Conservation (phyloP, 2,797 vertebrate species). For the Pelochelys cantorii region DNA sequence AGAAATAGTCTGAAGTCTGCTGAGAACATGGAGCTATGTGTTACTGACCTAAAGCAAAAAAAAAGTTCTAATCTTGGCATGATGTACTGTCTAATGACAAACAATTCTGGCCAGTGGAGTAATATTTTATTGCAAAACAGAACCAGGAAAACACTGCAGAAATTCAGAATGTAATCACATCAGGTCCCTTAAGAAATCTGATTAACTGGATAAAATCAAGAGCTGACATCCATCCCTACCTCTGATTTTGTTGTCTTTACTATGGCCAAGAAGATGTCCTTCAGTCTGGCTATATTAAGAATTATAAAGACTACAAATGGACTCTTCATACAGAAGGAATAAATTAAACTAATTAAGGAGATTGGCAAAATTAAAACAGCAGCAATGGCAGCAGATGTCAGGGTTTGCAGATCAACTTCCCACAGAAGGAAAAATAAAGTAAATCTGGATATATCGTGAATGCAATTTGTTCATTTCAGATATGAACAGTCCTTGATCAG, state of each 20-base stretch:
- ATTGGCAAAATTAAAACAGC: not conserved
- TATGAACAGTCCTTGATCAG: not conserved
- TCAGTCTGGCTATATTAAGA: not conserved
- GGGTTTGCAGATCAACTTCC: not conserved
- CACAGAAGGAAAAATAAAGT: not conserved
- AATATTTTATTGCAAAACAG: not conserved
- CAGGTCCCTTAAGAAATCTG: not conserved
- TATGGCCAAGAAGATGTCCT: not conserved
- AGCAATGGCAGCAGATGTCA: not conserved
- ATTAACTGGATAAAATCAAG: not conserved
- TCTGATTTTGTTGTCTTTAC: not conserved
- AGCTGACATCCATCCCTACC: not conserved
- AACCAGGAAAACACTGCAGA: not conserved
- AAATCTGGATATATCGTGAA: not conserved
- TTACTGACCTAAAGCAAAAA: not conserved
- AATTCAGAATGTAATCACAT: not conserved
- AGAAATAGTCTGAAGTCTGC: not conserved
- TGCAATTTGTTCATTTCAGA: not conserved
- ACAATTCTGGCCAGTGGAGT: not conserved
- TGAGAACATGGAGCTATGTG: not conserved
- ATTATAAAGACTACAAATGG: not conserved
- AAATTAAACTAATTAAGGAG: not conserved
- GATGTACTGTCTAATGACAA: not conserved
- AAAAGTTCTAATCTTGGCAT: not conserved
- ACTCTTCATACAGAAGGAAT: not conserved